A percentile compares a stretch with the other conserved stretches of the same genome.
Evolutionary conservation across 2,113 vertebrate genomes (phyloP).

Genomic region (Platysteira castanea): DNA sequence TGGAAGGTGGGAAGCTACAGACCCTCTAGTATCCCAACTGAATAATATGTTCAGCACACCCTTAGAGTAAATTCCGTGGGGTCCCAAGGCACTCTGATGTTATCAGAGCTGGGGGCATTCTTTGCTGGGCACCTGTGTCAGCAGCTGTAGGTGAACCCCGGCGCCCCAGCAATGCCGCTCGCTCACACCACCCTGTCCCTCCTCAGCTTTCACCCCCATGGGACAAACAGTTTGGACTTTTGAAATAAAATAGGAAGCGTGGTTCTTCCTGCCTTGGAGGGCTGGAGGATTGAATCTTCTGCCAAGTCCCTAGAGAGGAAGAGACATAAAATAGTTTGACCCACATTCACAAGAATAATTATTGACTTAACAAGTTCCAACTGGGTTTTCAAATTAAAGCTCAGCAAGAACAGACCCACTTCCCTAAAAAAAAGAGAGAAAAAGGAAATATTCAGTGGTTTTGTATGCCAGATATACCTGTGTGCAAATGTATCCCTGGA

Average conservation of each 20-base stretch:
- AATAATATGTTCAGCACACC: not conserved
- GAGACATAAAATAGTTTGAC: constrained; percentile 44
- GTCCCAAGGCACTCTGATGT: not conserved
- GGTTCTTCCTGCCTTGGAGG: not conserved
- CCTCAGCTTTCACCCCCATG: not conserved
- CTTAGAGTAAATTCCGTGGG: not conserved
- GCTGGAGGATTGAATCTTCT: not conserved
- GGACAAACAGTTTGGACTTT: not conserved
- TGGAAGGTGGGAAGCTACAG: not conserved
- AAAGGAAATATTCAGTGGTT: not conserved
- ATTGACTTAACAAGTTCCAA: constrained; percentile 59
- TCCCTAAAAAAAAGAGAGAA: not conserved
- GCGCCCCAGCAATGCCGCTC: fast-evolving
- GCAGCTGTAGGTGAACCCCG: not conserved
- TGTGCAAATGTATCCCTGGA: not conserved
- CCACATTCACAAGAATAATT: constrained; percentile 71
- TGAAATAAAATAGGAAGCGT: not conserved
- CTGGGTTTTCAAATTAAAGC: constrained; percentile 55
- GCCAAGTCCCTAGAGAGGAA: not conserved
- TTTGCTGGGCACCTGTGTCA: not conserved
- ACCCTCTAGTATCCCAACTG: not conserved
- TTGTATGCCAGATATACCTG: not conserved
- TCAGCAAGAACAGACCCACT: constrained; percentile 36
- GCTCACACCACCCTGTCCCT: not conserved
- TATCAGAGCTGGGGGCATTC: not conserved